A percentile compares a stretch with the other conserved stretches of the same genome.
These are phyloP conservation scores for Drosophila fuyamai DNA, from an alignment of 1,140 invertebrate species.

Conservation along the genomic window DNA sequence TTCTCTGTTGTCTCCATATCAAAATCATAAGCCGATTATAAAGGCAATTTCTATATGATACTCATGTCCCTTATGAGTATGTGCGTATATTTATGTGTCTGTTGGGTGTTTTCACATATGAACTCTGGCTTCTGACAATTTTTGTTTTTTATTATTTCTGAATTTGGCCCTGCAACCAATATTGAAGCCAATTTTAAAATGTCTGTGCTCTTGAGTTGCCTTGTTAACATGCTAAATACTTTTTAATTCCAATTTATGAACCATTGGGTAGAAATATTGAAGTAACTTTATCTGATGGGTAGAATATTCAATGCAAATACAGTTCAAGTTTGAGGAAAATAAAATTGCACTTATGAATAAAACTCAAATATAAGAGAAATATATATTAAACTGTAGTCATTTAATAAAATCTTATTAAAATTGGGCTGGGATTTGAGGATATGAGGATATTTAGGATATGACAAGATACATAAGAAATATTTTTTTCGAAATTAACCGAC, in stretches of 20 bases:
- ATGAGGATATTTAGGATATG: no score
- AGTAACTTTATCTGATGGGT: background rate
- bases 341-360: no score
- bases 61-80: slow-evolving; percentile 19
- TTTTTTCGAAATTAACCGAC: no score
- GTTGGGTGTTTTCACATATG: slow-evolving; percentile 29
- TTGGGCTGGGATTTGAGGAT: no score
- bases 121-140: slow-evolving; percentile 67
- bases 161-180: slow-evolving; percentile 11
- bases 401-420: no score
- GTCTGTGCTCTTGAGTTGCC: slow-evolving; percentile 30
- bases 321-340: no score
- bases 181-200: background rate
- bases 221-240: slow-evolving; percentile 81
- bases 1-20: slow-evolving; percentile 43
- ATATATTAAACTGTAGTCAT: no score
- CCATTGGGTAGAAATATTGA: background rate
- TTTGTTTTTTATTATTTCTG: slow-evolving; percentile 61
- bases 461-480: no score
- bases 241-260: slow-evolving; percentile 74
- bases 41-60: slow-evolving; percentile 56
- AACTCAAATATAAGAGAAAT: no score
- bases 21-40: slow-evolving; percentile 56
- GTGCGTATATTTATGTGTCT: slow-evolving; percentile 23
- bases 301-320: background rate